A percentile compares a stretch with the other conserved stretches of the same genome.
These are phyloP conservation scores for Myotis daubentonii DNA, from an alignment of 2,797 vertebrate genomes.

Conservation along the genomic window DNA sequence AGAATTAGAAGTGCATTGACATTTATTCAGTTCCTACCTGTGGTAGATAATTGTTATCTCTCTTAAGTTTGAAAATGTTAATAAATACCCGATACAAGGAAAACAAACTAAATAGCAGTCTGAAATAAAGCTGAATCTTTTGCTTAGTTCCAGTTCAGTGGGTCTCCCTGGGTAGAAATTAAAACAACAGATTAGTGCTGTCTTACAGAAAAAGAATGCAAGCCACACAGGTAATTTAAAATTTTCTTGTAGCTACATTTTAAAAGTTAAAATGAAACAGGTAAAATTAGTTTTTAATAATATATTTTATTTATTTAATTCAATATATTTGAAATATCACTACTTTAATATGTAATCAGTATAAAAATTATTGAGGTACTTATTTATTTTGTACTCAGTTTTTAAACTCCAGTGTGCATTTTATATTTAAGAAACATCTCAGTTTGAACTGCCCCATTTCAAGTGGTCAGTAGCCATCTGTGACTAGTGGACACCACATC, in stretches of 20 bases:
- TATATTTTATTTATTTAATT: slow-evolving; percentile 26
- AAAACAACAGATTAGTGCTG: not conserved
- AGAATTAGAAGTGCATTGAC: not conserved
- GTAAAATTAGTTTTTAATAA: slow-evolving; percentile 9
- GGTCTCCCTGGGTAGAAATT: not conserved
- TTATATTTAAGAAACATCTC: not conserved
- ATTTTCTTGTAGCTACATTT: not conserved
- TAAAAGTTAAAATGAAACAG: slow-evolving; percentile 1
- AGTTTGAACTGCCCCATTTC: not conserved
- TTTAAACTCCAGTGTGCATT: slow-evolving; percentile 1
- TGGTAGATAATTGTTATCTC: not conserved
- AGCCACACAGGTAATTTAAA: not conserved
- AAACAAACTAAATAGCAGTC: not conserved
- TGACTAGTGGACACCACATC: too few species aligned
- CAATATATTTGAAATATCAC: not conserved
- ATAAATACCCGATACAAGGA: slow-evolving; percentile 12
- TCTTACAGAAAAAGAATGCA: not conserved
- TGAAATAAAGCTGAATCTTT: slow-evolving; percentile 7
- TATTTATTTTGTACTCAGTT: not conserved
- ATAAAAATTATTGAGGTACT: not conserved
- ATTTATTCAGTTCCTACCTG: not conserved
- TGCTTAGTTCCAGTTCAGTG: not conserved
- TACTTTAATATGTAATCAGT: not conserved
- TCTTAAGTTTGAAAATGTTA: not conserved
- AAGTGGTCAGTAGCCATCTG: not conserved